Percentiles rank a stretch among this genome's conserved stretches.
These are phyloP conservation scores for Crenuchus spilurus DNA, from an alignment of 2,797 vertebrate genomes.

Conservation along the genomic window DNA sequence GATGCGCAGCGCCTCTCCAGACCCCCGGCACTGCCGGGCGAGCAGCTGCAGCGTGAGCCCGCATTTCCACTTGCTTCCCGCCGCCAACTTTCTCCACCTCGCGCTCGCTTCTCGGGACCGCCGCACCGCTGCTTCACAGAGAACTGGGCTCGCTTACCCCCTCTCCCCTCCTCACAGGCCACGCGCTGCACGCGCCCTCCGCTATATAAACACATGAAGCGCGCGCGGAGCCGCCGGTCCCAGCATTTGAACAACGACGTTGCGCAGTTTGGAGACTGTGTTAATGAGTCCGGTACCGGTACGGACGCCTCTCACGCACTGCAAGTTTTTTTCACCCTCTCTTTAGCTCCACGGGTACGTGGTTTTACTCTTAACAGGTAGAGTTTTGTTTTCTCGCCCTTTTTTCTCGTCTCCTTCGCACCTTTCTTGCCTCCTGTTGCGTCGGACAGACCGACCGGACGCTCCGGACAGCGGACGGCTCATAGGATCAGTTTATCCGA, in stretches of 20 bases:
- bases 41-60: slow-evolving; percentile 4
- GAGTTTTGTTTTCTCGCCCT: not conserved
- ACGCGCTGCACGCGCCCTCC: not conserved
- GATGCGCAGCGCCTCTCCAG: slow-evolving; percentile 74
- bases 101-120: not conserved
- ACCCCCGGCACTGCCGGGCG: slow-evolving; percentile 59
- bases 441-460: not conserved
- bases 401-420: not conserved
- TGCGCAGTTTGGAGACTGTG: slow-evolving; percentile 6
- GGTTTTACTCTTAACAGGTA: not conserved
- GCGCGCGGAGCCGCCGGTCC: not conserved
- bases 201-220: not conserved
- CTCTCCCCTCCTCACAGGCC: not conserved
- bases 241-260: not conserved
- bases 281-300: not conserved
- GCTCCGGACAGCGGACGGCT: not conserved
- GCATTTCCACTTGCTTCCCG: not conserved
- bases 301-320: not conserved
- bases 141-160: not conserved
- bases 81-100: slow-evolving; percentile 2
- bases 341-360: not conserved
- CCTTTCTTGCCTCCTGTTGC: slow-evolving; percentile 42
- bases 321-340: not conserved
- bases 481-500: not conserved
- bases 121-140: not conserved